Conservation (phyloP, 2,888 invertebrate genomes). For the Sinelater perroti region DNA sequence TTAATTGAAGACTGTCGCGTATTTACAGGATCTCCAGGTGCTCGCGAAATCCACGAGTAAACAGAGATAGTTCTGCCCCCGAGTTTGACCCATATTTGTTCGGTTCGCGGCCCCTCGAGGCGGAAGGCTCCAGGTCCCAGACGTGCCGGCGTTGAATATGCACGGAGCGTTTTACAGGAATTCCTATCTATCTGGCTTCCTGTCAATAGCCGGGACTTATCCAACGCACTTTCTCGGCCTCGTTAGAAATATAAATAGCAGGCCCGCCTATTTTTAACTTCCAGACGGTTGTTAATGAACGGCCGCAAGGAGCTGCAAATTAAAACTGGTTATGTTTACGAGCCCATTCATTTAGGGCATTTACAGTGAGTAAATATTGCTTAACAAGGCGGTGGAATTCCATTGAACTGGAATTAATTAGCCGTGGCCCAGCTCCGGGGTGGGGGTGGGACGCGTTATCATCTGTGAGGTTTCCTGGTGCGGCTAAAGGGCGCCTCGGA, state of each 20-base stretch:
- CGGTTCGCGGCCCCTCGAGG: too few relatives aligned
- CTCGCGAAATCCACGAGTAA: too few relatives aligned
- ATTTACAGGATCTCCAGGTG: too few relatives aligned
- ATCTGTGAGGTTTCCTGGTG: slow-evolving; percentile 20
- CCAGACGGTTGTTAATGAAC: slow-evolving; percentile 20
- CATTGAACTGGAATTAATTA: slow-evolving; percentile 19
- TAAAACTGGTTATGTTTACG: slow-evolving; percentile 26
- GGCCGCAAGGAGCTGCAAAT: slow-evolving; percentile 17
- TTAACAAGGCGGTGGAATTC: slow-evolving; percentile 12
- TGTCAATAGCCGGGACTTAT: slow-evolving; percentile 1
- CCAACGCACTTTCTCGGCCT: neutral
- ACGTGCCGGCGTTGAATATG: slow-evolving; percentile 2
- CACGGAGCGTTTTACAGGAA: slow-evolving; percentile 6
- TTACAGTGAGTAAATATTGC: slow-evolving; percentile 18
- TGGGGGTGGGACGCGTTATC: neutral
- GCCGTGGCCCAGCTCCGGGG: slow-evolving; percentile 3
- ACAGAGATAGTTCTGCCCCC: too few relatives aligned
- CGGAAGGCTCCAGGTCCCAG: slow-evolving; percentile 1
- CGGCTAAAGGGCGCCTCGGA: slow-evolving; percentile 24
- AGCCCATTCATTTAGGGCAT: slow-evolving; percentile 14
- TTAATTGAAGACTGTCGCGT: too few relatives aligned
- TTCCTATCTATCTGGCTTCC: slow-evolving; percentile 14
- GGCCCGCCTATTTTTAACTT: slow-evolving; percentile 11
- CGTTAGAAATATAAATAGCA: slow-evolving; percentile 14
- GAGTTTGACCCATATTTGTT: neutral